Percentiles rank a stretch among this genome's conserved stretches.
These are phyloP conservation scores for Oreochromis grahami DNA, from an alignment of 2,797 vertebrate species.

Conservation along the genomic window DNA sequence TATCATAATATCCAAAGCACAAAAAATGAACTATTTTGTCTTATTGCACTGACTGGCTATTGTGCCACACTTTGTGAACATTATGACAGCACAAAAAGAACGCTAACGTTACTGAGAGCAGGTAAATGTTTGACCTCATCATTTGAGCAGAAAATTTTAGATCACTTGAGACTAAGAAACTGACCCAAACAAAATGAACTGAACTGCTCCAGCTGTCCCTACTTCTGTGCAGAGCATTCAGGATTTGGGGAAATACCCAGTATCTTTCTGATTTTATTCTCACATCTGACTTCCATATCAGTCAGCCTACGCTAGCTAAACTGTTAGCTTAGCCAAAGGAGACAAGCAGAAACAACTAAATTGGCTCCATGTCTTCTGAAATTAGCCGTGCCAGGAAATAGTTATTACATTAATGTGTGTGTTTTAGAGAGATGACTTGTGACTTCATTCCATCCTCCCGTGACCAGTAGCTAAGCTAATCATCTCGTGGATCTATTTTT, in stretches of 20 bases:
- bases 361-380: background rate
- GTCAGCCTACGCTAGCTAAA: background rate
- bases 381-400: background rate
- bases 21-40: background rate
- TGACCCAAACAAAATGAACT: background rate
- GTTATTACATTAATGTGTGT: background rate
- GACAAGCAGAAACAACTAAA: background rate
- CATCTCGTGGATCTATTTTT: background rate
- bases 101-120: background rate
- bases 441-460: background rate
- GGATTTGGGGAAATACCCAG: background rate
- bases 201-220: background rate
- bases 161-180: background rate
- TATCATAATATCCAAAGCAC: background rate
- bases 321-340: background rate
- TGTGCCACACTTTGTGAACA: background rate
- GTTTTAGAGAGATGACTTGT: background rate
- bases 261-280: background rate
- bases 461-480: background rate
- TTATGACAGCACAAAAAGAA: background rate
- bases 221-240: background rate
- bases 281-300: background rate
- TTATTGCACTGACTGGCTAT: background rate
- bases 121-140: conserved; percentile 2
- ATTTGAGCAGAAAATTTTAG: background rate